phyloP scores from a whole-genome alignment of 2,888 invertebrate genomes.

The Myathropa florea region DNA sequence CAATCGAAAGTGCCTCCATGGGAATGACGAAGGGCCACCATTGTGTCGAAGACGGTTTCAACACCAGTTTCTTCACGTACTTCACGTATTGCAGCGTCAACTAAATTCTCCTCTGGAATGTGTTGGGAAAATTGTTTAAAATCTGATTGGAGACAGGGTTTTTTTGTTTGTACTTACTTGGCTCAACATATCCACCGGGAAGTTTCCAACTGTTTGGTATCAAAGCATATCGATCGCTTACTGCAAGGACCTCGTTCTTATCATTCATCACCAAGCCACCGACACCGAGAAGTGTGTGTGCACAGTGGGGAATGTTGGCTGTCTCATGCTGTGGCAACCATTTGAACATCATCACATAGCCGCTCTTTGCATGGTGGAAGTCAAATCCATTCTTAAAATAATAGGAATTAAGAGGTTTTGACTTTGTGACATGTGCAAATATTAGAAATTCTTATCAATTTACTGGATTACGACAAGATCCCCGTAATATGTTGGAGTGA shows the following conservation, averaged over 20 bases:
- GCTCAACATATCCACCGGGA: slow-evolving; percentile 95
- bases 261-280: slow-evolving; percentile 93
- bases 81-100: slow-evolving; percentile 91
- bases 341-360: slow-evolving; percentile 89
- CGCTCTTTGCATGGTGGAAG: slow-evolving; percentile 92
- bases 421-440: too few species aligned
- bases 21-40: slow-evolving; percentile 89
- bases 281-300: slow-evolving; percentile 91
- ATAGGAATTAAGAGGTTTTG: background rate
- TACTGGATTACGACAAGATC: too few species aligned
- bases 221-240: slow-evolving; percentile 85
- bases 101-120: slow-evolving; percentile 89
- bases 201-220: slow-evolving; percentile 88
- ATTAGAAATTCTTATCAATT: too few species aligned
- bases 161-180: slow-evolving; percentile 82
- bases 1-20: slow-evolving; percentile 89
- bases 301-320: slow-evolving; percentile 88
- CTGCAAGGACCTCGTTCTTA: slow-evolving; percentile 88
- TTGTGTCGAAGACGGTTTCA: slow-evolving; percentile 86
- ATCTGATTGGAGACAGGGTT: background rate
- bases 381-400: slow-evolving; percentile 87
- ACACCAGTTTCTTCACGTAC: slow-evolving; percentile 95
- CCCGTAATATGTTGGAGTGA: too few species aligned
- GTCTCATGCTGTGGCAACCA: slow-evolving; percentile 87
- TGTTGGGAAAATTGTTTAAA: background rate